phyloP scores from a whole-genome alignment of 1,140 invertebrate genomes.

The Drosophila equinoxialis region DNA sequence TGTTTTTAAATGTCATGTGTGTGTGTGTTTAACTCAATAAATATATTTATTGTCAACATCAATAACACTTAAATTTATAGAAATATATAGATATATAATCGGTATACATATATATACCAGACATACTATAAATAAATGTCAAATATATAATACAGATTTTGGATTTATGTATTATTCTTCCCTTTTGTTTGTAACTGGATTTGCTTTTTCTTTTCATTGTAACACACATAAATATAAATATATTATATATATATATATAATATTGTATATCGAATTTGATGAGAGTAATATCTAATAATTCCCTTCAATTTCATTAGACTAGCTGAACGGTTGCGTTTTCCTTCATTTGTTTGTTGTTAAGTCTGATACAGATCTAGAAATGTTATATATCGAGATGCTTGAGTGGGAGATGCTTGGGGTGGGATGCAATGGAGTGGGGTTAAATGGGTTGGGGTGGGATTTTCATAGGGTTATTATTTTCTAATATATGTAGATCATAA shows the following conservation, averaged over 20 bases:
- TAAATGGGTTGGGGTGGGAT: neutral
- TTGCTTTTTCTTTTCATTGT: constrained; percentile 29
- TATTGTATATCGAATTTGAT: constrained; percentile 10
- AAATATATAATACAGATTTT: constrained; percentile 48
- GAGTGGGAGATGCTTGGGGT: neutral
- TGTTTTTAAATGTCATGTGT: too few species aligned
- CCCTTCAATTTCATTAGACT: constrained; percentile 21
- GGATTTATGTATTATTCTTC: constrained; percentile 20
- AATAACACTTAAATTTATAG: constrained; percentile 70
- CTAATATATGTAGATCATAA: constrained; percentile 46
- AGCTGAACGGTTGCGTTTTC: constrained; percentile 71
- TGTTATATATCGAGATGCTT: constrained; percentile 3
- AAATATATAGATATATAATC: constrained; percentile 42
- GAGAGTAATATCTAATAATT: constrained; percentile 27
- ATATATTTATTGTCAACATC: constrained; percentile 74
- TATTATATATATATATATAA: constrained; percentile 24
- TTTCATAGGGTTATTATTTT: constrained; percentile 10
- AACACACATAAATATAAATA: constrained; percentile 55
- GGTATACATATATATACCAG: constrained; percentile 48
- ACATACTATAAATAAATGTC: constrained; percentile 60
- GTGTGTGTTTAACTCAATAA: constrained; percentile 46
- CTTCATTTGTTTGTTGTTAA: constrained; percentile 21
- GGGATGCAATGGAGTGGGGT: neutral
- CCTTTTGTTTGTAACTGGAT: neutral
- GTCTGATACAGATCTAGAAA: constrained; percentile 7